These are phyloP conservation scores for Catocala fraxini DNA, from an alignment of 2,888 invertebrate genomes.

Conservation along the genomic window DNA sequence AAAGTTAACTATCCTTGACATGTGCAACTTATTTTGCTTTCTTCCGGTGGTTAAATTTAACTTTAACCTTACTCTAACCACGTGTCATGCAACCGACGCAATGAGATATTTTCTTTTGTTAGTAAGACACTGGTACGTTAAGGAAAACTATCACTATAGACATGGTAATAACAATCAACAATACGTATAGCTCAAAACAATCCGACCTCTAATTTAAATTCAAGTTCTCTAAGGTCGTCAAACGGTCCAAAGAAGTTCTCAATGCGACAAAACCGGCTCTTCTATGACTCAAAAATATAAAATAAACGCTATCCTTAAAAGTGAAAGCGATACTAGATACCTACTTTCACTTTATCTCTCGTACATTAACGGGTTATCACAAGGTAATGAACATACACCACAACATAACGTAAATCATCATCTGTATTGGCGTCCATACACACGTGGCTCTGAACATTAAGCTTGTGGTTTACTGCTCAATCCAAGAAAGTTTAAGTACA, in stretches of 20 bases:
- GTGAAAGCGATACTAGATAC: constrained; percentile 31
- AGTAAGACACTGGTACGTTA: too few relatives aligned
- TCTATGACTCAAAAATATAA: constrained; percentile 17
- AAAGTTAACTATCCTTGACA: too few relatives aligned
- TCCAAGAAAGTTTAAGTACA: too few relatives aligned
- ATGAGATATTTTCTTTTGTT: too few relatives aligned
- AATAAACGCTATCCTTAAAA: constrained; percentile 33
- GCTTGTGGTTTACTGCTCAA: constrained; percentile 18
- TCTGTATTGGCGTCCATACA: constrained; percentile 21
- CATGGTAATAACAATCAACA: too few relatives aligned
- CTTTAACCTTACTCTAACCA: too few relatives aligned
- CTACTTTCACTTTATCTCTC: constrained; percentile 35
- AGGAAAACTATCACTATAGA: too few relatives aligned
- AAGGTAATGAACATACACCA: constrained; percentile 28
- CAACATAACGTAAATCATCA: constrained; percentile 27
- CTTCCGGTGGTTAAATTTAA: too few relatives aligned
- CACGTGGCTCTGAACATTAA: constrained; percentile 24
- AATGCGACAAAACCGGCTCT: constrained; percentile 5
- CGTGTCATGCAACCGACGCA: too few relatives aligned
- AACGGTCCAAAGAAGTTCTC: constrained; percentile 4
- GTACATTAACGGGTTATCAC: constrained; percentile 31
- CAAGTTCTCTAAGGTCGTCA: constrained; percentile 3
- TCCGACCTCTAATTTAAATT: constrained; percentile 3
- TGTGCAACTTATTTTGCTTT: too few relatives aligned
- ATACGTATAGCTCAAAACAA: not conserved